These are phyloP conservation scores for Tipula lateralis DNA, from an alignment of 2,888 invertebrate species.

Conservation along the genomic window DNA sequence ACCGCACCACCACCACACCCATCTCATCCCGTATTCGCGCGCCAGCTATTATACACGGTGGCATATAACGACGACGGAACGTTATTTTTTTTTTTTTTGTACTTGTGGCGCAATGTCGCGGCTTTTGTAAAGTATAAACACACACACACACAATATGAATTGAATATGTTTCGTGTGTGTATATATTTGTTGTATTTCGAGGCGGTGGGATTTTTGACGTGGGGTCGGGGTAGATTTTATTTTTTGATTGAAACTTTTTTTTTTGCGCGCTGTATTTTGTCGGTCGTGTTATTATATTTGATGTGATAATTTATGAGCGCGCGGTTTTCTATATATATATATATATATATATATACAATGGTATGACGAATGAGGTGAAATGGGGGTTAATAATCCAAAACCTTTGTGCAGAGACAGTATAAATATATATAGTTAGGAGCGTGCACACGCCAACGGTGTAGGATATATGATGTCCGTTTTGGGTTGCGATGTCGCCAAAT, in stretches of 20 bases:
- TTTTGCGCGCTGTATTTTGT: not conserved
- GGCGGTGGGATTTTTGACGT: not conserved
- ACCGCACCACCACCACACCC: not conserved
- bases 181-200: not conserved
- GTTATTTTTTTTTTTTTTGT: not conserved
- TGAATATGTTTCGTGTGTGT: not conserved
- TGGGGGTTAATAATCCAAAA: not conserved
- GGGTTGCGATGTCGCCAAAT: not conserved
- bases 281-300: slow-evolving; percentile 19
- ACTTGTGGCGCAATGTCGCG: slow-evolving; percentile 29
- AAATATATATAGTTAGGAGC: not conserved
- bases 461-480: not conserved
- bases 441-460: slow-evolving; percentile 24
- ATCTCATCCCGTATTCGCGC: not conserved
- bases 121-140: not conserved
- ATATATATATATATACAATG: not conserved
- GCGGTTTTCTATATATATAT: not conserved
- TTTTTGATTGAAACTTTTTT: slow-evolving; percentile 19
- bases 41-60: not conserved
- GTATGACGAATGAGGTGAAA: not conserved
- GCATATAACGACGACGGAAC: slow-evolving; percentile 2
- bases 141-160: not conserved
- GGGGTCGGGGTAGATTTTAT: not conserved
- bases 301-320: slow-evolving; percentile 24
- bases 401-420: not conserved